Evolutionary conservation across 2,797 vertebrate genomes (phyloP), one percentile per base, ranked within the genome.

Genomic region (Diceros bicornis): DNA sequence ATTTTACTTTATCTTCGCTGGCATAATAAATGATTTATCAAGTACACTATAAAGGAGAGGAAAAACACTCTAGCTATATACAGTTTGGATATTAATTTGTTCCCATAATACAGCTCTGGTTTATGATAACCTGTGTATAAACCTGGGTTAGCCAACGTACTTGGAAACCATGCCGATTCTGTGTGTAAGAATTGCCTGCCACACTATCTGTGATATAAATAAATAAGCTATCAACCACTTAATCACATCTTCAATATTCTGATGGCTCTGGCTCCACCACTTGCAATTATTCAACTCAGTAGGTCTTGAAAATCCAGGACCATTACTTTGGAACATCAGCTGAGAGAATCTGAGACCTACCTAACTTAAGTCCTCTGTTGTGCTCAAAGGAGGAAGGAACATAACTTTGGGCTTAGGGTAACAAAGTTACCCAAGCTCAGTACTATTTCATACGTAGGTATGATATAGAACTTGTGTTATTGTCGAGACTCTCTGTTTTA

Each of bases 1-100:
- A 97, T 97, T 83, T 96, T 97, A 87, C 93, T 98, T 96, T 98
- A 88, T 97, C 94, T 91, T 52, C n/a, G 44, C 90, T 83, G 94
- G 89, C 91, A 91, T 94, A 92, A 92, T 84, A 34, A 97, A 98
- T 85, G 62, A 74, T 91, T 91, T 91, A 96, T 86, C 97, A 83
- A 92, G 82, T 41, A 37, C 59, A 50, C n/a, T 34, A 71, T 72
- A 81, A 97, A 98, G 81, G 37, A n/a, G 34, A 71, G 66, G 81
- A 32, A 52, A 94, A 88, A 16, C 16, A 84, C 74, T 84, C 41
- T 57, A 55, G 69, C 25, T 27, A 7, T 59, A 52, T 27, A 59
- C 14, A 69, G 66, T 92, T 74, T 72, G 84, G 59, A 71, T 61
- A 94, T 34, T 96, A 21, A 72, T 97, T 98, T 95, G 52, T 96